phyloP scores from a whole-genome alignment of 1,140 invertebrate genomes.

The Bactericera cockerelli region DNA sequence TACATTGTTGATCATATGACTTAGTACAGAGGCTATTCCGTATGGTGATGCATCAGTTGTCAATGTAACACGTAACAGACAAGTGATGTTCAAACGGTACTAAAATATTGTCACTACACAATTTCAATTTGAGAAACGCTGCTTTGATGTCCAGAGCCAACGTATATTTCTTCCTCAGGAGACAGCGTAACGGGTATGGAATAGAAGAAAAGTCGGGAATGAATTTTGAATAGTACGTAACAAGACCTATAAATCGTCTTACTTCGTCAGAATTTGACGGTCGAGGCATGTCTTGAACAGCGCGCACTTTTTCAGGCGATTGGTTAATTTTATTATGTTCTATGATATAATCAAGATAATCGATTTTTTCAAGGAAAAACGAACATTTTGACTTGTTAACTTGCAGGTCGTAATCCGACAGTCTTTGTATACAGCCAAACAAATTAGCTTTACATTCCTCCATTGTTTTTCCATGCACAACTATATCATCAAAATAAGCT shows the following conservation, averaged over 20 bases:
- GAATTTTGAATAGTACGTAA: conserved; percentile 26
- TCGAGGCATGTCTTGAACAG: conserved; percentile 23
- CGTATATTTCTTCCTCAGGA: conserved; percentile 15
- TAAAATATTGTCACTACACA: conserved; percentile 19
- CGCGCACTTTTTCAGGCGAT: conserved; percentile 27
- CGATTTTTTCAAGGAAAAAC: conserved; percentile 15
- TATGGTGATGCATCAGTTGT: conserved; percentile 33
- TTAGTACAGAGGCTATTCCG: conserved; percentile 33
- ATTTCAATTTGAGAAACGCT: conserved; percentile 30
- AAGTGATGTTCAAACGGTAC: conserved; percentile 28
- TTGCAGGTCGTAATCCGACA: conserved; percentile 16
- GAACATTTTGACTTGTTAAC: conserved; percentile 17
- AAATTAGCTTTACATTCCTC: conserved; percentile 13
- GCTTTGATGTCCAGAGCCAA: conserved; percentile 21
- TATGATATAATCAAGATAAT: conserved; percentile 23
- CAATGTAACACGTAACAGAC: conserved; percentile 28
- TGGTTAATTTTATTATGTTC: conserved; percentile 19
- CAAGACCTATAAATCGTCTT: conserved; percentile 25
- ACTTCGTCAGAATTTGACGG: conserved; percentile 27
- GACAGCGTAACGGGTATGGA: conserved; percentile 15
- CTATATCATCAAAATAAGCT: conserved; percentile 25
- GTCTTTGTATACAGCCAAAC: neutral
- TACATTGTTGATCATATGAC: conserved; percentile 27
- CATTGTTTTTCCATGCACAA: conserved; percentile 21
- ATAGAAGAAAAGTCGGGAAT: conserved; percentile 19